Conservation (phyloP, 1,140 invertebrate species). For the Nymphalis io region DNA sequence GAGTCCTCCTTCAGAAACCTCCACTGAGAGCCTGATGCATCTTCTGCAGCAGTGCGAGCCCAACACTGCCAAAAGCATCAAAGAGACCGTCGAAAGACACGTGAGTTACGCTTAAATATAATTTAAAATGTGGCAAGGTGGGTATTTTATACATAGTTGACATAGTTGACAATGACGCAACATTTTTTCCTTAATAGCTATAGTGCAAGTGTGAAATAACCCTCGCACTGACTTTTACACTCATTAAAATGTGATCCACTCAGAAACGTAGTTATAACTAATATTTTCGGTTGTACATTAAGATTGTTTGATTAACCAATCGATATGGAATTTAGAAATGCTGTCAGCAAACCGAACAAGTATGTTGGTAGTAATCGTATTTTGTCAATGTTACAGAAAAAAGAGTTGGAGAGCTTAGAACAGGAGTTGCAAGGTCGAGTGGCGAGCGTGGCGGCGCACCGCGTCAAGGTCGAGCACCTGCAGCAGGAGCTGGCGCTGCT, state of each 20-base stretch:
- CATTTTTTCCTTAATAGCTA: too few relatives aligned
- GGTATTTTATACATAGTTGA: too few relatives aligned
- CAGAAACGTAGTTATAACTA: too few relatives aligned
- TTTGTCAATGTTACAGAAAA: constrained; percentile 52
- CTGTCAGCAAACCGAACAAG: neutral
- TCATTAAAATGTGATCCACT: too few relatives aligned
- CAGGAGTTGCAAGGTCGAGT: constrained; percentile 83
- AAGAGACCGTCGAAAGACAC: constrained; percentile 83
- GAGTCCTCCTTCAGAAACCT: constrained; percentile 63
- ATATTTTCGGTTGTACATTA: too few relatives aligned
- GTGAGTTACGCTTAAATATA: constrained; percentile 72
- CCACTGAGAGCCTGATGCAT: constrained; percentile 73
- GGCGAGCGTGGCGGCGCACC: constrained; percentile 82
- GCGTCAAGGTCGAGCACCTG: constrained; percentile 83
- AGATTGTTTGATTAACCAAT: too few relatives aligned
- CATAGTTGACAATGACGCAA: too few relatives aligned
- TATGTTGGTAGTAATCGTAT: neutral
- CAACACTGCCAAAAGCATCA: constrained; percentile 79
- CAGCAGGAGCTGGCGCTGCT: constrained; percentile 83
- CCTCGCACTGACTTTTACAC: too few relatives aligned
- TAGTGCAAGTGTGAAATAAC: too few relatives aligned
- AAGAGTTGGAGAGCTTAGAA: constrained; percentile 85
- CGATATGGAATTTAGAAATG: too few relatives aligned
- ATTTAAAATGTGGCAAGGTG: neutral
- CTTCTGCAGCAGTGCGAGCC: constrained; percentile 79